Percentiles rank a stretch among this genome's conserved stretches.
Evolutionary conservation across 1,140 invertebrate genomes (phyloP).

Genomic region (Parapsyche elsis): DNA sequence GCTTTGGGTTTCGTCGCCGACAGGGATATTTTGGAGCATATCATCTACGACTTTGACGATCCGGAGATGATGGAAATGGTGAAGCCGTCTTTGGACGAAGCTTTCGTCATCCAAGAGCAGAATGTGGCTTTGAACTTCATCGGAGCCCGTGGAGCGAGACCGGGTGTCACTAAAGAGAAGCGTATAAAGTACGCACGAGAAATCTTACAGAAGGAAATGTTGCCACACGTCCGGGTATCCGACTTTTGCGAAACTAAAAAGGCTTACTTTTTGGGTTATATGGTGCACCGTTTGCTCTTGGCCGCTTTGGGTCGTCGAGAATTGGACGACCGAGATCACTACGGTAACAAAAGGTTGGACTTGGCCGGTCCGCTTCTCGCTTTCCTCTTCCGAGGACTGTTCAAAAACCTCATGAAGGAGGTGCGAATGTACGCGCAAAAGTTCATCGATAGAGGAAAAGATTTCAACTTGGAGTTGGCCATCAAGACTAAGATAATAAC

Average conservation of each 20-base stretch:
- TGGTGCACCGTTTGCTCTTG: slow-evolving; percentile 95
- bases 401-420: slow-evolving; percentile 95
- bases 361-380: slow-evolving; percentile 96
- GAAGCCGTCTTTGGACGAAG: slow-evolving; percentile 98
- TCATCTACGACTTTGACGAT: slow-evolving; percentile 99
- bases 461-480: slow-evolving; percentile 97
- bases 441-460: slow-evolving; percentile 98
- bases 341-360: slow-evolving; percentile 98
- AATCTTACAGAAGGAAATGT: slow-evolving; percentile 99
- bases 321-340: slow-evolving; percentile 99
- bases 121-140: slow-evolving; percentile 99
- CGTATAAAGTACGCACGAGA: slow-evolving; percentile 99
- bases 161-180: slow-evolving; percentile 98
- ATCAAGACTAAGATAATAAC: slow-evolving; percentile 99
- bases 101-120: slow-evolving; percentile 99
- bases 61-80: slow-evolving; percentile 99
- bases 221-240: slow-evolving; percentile 98
- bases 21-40: slow-evolving; percentile 97
- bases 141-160: slow-evolving; percentile 93
- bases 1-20: slow-evolving; percentile 98
- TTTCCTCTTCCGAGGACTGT: slow-evolving; percentile 93
- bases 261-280: slow-evolving; percentile 97
- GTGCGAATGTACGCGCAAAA: slow-evolving; percentile 98
- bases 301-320: slow-evolving; percentile 95
- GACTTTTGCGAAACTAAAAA: slow-evolving; percentile 99